Evolutionary conservation across 2,888 invertebrate species (phyloP).

Genomic region (Boloria selene): DNA sequence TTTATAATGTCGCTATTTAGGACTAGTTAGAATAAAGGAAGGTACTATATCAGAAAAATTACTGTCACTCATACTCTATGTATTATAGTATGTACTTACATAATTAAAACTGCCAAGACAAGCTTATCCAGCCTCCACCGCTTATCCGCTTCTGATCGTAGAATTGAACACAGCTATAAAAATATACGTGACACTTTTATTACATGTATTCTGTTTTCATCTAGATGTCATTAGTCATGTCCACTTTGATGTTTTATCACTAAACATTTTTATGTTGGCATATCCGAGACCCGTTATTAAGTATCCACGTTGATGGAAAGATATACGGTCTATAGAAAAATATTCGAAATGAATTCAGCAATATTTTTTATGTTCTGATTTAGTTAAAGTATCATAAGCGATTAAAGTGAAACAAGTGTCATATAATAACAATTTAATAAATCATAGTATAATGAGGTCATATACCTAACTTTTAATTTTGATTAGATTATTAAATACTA

Average conservation of each 20-base stretch:
- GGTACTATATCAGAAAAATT: neutral
- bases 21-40: too few relatives aligned
- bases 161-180: constrained; percentile 53
- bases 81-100: neutral
- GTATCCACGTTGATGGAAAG: constrained; percentile 57
- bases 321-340: constrained; percentile 52
- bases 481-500: too few relatives aligned
- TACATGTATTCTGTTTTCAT: constrained; percentile 72
- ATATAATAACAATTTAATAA: neutral
- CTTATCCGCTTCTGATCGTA: constrained; percentile 41
- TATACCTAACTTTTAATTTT: neutral
- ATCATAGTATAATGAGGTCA: neutral
- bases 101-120: constrained; percentile 13
- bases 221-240: constrained; percentile 73
- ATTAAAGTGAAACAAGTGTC: constrained; percentile 36
- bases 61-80: neutral
- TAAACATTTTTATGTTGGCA: constrained; percentile 68
- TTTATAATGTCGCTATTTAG: too few relatives aligned
- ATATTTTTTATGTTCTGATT: constrained; percentile 44
- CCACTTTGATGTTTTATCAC: constrained; percentile 75
- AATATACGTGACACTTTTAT: constrained; percentile 74
- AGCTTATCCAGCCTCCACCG: constrained; percentile 3
- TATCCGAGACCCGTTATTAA: constrained; percentile 59
- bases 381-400: constrained; percentile 36
- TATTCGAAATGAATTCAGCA: constrained; percentile 44